A percentile compares a stretch with the other conserved stretches of the same genome.
Evolutionary conservation across 1,140 invertebrate species (phyloP).

Genomic region (Holotrichia oblita): DNA sequence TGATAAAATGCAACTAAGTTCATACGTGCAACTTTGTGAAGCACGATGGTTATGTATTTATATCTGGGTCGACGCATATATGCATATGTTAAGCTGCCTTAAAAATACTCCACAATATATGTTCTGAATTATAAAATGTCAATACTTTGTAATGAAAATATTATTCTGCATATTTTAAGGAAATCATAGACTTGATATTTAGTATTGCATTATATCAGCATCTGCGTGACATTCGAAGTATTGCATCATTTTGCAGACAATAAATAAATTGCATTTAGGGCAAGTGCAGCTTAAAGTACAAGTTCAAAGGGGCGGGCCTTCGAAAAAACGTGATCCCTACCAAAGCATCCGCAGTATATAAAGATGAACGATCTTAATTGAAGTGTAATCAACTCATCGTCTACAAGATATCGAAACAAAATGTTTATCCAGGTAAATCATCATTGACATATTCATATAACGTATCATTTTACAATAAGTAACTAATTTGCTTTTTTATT

Average conservation of each 20-base stretch:
- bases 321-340: background rate
- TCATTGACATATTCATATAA: too few species aligned
- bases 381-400: background rate
- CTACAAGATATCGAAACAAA: background rate
- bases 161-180: conserved; percentile 43
- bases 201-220: background rate
- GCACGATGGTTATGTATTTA: background rate
- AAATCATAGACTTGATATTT: conserved; percentile 61
- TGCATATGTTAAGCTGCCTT: background rate
- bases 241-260: background rate
- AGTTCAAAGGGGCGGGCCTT: background rate
- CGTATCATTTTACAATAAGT: background rate
- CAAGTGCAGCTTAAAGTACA: background rate
- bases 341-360: background rate
- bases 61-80: background rate
- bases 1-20: background rate
- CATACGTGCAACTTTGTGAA: background rate
- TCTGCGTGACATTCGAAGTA: background rate
- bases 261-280: background rate
- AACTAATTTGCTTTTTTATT: background rate
- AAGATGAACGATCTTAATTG: background rate
- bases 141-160: conserved; percentile 21
- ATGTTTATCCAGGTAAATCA: background rate
- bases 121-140: background rate
- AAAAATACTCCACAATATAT: background rate